These are phyloP conservation scores for Dastarcus helophoroides DNA, from an alignment of 2,888 invertebrate species.

Conservation along the genomic window DNA sequence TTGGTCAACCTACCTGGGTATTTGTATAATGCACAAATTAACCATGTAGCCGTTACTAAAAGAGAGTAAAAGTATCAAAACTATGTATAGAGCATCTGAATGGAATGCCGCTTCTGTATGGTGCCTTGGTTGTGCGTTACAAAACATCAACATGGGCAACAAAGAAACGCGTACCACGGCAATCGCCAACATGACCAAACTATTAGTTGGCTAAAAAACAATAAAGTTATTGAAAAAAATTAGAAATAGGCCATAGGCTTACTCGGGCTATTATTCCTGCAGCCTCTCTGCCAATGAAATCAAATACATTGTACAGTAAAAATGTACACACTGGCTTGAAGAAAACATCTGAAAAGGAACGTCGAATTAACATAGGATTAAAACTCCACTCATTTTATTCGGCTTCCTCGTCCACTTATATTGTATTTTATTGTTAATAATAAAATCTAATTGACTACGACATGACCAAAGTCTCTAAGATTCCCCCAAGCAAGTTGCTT, in stretches of 20 bases:
- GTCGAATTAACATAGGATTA: too few relatives aligned
- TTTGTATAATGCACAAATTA: background rate
- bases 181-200: background rate
- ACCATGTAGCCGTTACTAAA: background rate
- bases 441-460: too few relatives aligned
- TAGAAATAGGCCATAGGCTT: slow-evolving; percentile 3
- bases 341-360: slow-evolving; percentile 21
- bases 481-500: too few relatives aligned
- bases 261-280: slow-evolving; percentile 19
- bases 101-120: background rate
- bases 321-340: slow-evolving; percentile 19
- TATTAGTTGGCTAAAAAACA: slow-evolving; percentile 8
- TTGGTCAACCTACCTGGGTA: background rate
- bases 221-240: background rate
- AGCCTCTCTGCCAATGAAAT: slow-evolving; percentile 19
- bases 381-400: too few relatives aligned
- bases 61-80: background rate
- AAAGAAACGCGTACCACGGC: background rate
- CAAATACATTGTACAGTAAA: slow-evolving; percentile 9
- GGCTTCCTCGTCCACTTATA: too few relatives aligned
- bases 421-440: too few relatives aligned
- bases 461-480: too few relatives aligned
- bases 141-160: background rate
- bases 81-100: background rate
- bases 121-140: slow-evolving; percentile 1